Conservation (phyloP, 2,113 vertebrate species). For the Periophthalmodon schlosseri region DNA sequence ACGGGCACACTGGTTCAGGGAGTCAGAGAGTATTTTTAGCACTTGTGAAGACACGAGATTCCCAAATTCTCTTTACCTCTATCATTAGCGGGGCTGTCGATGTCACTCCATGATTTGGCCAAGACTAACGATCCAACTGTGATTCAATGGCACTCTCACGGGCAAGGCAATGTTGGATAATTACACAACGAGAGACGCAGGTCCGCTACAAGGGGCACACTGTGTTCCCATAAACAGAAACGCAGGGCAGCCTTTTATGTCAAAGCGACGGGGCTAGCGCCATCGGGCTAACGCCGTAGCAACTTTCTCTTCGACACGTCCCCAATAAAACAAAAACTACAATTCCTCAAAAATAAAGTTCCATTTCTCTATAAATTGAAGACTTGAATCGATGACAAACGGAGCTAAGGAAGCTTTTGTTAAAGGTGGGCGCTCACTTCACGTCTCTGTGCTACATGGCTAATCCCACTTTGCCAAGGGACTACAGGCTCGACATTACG, state of each 20-base stretch:
- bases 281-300: conserved; percentile 38
- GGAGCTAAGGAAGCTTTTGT: conserved; percentile 9
- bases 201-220: conserved; percentile 40
- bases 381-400: not conserved
- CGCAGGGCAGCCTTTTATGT: conserved; percentile 41
- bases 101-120: conserved; percentile 22
- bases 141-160: not conserved
- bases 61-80: conserved; percentile 25
- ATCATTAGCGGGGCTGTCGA: conserved; percentile 23
- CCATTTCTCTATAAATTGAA: not conserved
- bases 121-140: not conserved
- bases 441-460: conserved; percentile 48
- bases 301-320: conserved; percentile 33
- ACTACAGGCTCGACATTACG: conserved; percentile 40
- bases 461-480: conserved; percentile 55
- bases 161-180: not conserved
- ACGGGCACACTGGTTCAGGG: conserved; percentile 52
- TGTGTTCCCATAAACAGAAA: conserved; percentile 37
- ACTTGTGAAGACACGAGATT: conserved; percentile 33
- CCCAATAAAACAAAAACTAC: conserved; percentile 13
- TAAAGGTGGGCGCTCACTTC: conserved; percentile 23
- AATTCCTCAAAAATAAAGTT: not conserved
- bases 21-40: conserved; percentile 62
- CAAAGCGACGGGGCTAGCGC: conserved; percentile 35
- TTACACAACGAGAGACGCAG: not conserved